These are phyloP conservation scores for Solen grandis DNA, from an alignment of 1,140 invertebrate genomes.

Conservation along the genomic window DNA sequence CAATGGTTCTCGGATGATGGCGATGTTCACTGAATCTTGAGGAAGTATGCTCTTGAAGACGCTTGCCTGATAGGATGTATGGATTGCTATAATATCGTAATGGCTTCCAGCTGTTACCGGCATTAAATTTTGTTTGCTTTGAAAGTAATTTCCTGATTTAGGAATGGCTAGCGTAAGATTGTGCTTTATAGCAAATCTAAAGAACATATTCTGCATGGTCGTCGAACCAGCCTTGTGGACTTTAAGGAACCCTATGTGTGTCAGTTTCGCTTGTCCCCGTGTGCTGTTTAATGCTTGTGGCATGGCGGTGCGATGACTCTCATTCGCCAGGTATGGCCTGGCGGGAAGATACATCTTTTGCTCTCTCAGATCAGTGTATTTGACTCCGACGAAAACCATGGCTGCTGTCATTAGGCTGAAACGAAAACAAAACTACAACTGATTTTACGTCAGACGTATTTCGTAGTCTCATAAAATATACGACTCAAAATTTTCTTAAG, in stretches of 20 bases:
- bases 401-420: no score
- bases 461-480: no score
- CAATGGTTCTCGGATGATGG: conserved; percentile 64
- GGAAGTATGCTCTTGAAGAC: conserved; percentile 53
- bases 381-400: no score
- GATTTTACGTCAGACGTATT: no score
- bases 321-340: no score
- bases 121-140: not conserved
- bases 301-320: no score
- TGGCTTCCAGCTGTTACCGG: not conserved
- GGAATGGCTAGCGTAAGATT: conserved; percentile 82
- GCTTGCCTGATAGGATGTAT: conserved; percentile 53
- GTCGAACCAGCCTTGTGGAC: conserved; percentile 82
- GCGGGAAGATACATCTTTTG: no score
- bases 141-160: conserved; percentile 3
- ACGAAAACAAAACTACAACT: no score
- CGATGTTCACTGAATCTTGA: conserved; percentile 56
- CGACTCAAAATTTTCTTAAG: no score
- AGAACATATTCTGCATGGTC: conserved; percentile 82
- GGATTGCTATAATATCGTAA: conserved; percentile 63
- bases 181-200: conserved; percentile 81
- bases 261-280: not conserved
- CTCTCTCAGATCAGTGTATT: no score
- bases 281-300: no score
- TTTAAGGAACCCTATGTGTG: conserved; percentile 42